phyloP scores from a whole-genome alignment of 2,113 vertebrate species.

The Myrmophylax atrothorax region DNA sequence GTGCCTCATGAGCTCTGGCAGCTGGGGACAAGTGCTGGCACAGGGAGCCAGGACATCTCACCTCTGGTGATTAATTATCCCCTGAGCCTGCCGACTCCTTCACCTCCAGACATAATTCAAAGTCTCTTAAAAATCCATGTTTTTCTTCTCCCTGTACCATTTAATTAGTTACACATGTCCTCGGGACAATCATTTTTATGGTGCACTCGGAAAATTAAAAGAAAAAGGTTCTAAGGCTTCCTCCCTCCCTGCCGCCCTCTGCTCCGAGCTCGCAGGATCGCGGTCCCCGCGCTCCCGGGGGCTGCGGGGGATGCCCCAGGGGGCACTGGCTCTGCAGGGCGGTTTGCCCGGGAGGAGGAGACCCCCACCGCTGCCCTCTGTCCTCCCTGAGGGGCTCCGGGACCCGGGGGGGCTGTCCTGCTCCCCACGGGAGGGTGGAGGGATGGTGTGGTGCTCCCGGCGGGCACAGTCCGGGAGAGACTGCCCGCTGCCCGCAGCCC shows the following conservation, averaged over 20 bases:
- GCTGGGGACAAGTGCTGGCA: not conserved
- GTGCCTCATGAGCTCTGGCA: not conserved
- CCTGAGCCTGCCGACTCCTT: slow-evolving; percentile 48
- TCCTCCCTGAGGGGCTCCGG: not conserved
- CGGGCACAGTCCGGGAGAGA: accelerated
- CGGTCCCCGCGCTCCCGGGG: not conserved
- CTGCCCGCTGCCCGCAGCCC: not conserved
- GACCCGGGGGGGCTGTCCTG: not conserved
- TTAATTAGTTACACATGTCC: slow-evolving; percentile 67
- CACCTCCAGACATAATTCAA: slow-evolving; percentile 67
- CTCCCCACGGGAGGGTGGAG: not conserved
- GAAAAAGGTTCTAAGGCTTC: not conserved
- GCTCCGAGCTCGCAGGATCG: not conserved
- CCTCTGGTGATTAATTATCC: slow-evolving; percentile 60
- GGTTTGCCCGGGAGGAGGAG: accelerated
- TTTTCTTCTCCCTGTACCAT: slow-evolving; percentile 51
- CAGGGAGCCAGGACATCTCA: not conserved
- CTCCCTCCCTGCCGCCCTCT: not conserved
- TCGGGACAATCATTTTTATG: not conserved
- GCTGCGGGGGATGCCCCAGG: accelerated
- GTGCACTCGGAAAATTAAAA: not conserved
- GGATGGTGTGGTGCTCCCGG: not conserved
- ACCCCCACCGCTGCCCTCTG: not conserved
- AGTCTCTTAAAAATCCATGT: slow-evolving; percentile 17
- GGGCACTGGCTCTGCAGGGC: not conserved